phyloP scores from a whole-genome alignment of 2,113 vertebrate species.

The Neopipo cinnamomea region DNA sequence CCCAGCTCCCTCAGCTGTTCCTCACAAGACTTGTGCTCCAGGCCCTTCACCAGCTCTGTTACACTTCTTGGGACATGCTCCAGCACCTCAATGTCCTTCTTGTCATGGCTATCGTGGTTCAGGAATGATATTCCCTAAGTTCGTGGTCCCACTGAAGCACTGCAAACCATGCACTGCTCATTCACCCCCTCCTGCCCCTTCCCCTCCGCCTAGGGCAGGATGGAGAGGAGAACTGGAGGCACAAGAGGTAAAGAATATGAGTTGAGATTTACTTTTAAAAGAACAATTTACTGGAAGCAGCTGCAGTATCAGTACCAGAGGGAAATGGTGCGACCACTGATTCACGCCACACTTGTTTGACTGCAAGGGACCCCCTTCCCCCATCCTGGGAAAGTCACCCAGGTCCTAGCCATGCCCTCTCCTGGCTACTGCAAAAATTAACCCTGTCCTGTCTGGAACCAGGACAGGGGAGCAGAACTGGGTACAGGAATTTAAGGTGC shows the following conservation, averaged over 20 bases:
- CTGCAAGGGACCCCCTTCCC: background rate
- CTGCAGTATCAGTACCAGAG: too few relatives aligned
- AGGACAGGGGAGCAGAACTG: background rate
- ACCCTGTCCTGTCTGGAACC: background rate
- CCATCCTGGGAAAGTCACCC: background rate
- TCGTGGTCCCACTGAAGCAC: too few relatives aligned
- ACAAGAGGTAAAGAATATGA: background rate
- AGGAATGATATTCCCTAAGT: background rate
- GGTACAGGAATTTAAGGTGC: too few relatives aligned
- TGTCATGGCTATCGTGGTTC: background rate
- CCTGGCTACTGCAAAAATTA: background rate
- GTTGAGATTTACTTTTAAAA: background rate
- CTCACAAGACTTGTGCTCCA: background rate
- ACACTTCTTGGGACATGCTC: background rate
- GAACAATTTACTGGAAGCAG: background rate
- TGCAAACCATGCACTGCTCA: background rate
- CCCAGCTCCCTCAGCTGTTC: background rate
- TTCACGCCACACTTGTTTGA: too few relatives aligned
- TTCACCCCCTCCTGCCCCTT: background rate
- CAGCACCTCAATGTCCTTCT: background rate
- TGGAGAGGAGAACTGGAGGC: background rate
- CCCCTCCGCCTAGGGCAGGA: rapidly evolving
- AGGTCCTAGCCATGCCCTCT: too few relatives aligned
- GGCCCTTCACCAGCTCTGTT: background rate
- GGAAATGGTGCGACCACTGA: background rate